Conservation (phyloP, 2,113 vertebrate species). For the Syngnathus floridae region DNA sequence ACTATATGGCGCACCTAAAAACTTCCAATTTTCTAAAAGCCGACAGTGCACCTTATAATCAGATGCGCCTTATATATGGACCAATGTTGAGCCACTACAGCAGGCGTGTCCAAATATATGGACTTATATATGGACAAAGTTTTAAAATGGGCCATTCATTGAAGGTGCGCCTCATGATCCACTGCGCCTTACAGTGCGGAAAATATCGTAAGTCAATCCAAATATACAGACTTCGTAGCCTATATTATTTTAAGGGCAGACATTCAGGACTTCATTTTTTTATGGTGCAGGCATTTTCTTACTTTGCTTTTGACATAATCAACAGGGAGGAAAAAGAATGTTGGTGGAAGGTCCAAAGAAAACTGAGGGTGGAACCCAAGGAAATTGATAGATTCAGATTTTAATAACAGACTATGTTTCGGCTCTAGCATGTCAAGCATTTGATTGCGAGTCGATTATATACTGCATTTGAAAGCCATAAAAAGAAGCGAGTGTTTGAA, state of each 20-base stretch:
- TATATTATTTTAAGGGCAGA: neutral
- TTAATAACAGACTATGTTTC: slow-evolving; percentile 28
- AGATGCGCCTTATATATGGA: no score
- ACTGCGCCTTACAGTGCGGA: no score
- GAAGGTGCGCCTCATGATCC: no score
- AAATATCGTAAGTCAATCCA: neutral
- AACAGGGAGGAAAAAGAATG: neutral
- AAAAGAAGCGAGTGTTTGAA: slow-evolving; percentile 31
- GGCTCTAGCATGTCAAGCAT: slow-evolving; percentile 27
- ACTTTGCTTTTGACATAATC: neutral
- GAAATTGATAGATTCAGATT: slow-evolving; percentile 34
- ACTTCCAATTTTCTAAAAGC: no score
- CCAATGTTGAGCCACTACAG: no score
- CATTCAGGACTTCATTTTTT: neutral
- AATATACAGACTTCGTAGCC: neutral
- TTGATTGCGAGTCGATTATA: slow-evolving; percentile 32
- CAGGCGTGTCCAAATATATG: no score
- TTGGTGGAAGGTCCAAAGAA: slow-evolving; percentile 26
- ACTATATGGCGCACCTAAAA: no score
- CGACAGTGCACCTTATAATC: no score
- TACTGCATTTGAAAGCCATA: slow-evolving; percentile 22
- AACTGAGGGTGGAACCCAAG: slow-evolving; percentile 27
- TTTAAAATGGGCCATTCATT: no score
- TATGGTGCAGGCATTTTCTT: neutral
- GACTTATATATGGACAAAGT: no score